Conservation (phyloP, 2,888 invertebrate genomes). For the Archips xylosteana region DNA sequence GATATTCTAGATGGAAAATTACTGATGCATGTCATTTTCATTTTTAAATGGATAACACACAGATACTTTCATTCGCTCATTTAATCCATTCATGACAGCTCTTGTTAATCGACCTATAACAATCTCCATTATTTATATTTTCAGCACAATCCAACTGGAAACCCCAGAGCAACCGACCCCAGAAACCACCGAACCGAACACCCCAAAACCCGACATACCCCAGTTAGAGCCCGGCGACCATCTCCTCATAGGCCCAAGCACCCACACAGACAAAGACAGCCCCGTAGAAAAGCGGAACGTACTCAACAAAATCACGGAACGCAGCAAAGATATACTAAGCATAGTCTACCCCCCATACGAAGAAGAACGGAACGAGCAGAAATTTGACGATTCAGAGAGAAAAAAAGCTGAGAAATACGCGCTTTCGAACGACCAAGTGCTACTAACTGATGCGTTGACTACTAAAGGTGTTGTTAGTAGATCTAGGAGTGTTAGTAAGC, state of each 20-base stretch:
- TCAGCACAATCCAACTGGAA: constrained; percentile 53
- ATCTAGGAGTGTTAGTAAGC: constrained; percentile 61
- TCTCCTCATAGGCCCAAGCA: constrained; percentile 79
- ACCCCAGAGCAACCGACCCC: constrained; percentile 46
- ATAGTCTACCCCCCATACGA: constrained; percentile 79
- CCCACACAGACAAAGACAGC: constrained; percentile 48
- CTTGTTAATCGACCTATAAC: too few relatives aligned
- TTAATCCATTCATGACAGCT: too few relatives aligned
- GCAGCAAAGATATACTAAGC: constrained; percentile 79
- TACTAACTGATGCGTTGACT: constrained; percentile 69
- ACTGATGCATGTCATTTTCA: too few relatives aligned
- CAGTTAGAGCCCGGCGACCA: constrained; percentile 88
- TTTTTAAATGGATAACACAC: too few relatives aligned
- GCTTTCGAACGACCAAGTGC: constrained; percentile 70
- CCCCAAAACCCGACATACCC: constrained; percentile 71
- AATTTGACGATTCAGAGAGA: constrained; percentile 75
- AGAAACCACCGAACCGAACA: constrained; percentile 54
- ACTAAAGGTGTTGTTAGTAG: constrained; percentile 46
- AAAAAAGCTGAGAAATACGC: constrained; percentile 81
- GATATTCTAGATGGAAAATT: too few relatives aligned
- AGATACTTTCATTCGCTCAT: too few relatives aligned
- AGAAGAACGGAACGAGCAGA: constrained; percentile 73
- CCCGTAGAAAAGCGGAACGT: constrained; percentile 72
- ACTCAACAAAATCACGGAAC: constrained; percentile 74
- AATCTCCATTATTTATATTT: constrained; percentile 19